Percentiles rank a stretch among this genome's conserved stretches.
These are phyloP conservation scores for Ceratosolen fusciceps DNA, from an alignment of 1,140 invertebrate species.

Conservation along the genomic window DNA sequence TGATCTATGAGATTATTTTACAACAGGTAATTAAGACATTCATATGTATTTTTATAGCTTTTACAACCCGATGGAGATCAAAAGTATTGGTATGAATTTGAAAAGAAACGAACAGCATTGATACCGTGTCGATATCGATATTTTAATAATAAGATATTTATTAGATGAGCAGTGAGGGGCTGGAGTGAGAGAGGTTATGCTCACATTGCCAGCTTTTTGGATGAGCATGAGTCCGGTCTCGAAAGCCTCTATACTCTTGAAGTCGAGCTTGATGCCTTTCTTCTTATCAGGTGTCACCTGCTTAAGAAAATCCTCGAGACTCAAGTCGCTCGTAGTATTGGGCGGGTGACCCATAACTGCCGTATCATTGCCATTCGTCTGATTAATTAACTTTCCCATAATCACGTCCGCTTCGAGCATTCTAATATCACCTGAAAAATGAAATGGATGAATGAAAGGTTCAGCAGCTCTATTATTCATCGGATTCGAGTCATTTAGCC, in stretches of 20 bases:
- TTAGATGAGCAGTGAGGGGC: too few species aligned
- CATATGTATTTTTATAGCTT: too few species aligned
- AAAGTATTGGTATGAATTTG: too few species aligned
- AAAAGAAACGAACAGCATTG: too few species aligned
- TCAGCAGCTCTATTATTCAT: too few species aligned
- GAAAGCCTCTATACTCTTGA: slow-evolving; percentile 87
- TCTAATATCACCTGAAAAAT: slow-evolving; percentile 33
- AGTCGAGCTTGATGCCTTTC: slow-evolving; percentile 90
- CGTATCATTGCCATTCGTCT: slow-evolving; percentile 59
- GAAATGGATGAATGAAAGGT: background rate
- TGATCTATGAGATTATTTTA: too few species aligned
- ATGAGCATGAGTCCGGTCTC: slow-evolving; percentile 68
- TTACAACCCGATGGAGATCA: too few species aligned
- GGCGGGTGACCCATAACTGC: slow-evolving; percentile 93
- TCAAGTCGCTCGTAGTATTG: slow-evolving; percentile 79
- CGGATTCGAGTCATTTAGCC: too few species aligned
- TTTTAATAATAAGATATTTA: too few species aligned
- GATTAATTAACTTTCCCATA: slow-evolving; percentile 72
- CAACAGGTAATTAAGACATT: too few species aligned
- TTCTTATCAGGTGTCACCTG: slow-evolving; percentile 73
- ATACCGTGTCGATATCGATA: too few species aligned
- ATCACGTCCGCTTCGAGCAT: slow-evolving; percentile 93
- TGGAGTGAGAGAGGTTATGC: too few species aligned
- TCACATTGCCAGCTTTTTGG: slow-evolving; percentile 31
- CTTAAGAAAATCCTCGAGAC: slow-evolving; percentile 81